Evolutionary conservation across 1,140 invertebrate species (phyloP).

Genomic region (Drosophila ambigua): DNA sequence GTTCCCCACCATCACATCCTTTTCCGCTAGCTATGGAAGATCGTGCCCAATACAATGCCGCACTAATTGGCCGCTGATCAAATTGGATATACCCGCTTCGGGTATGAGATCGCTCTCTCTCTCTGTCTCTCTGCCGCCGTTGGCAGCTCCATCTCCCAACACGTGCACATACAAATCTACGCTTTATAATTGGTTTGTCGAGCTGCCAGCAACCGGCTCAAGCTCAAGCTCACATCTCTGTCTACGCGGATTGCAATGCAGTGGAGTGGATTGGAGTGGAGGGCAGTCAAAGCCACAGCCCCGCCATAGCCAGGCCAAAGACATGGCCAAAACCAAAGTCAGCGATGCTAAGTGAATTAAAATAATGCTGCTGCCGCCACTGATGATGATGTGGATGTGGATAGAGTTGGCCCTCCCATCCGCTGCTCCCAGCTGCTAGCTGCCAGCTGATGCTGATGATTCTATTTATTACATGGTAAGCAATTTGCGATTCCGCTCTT

Average conservation of each 20-base stretch:
- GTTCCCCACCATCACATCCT: constrained; percentile 26
- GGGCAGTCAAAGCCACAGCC: not conserved
- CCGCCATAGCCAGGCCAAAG: not conserved
- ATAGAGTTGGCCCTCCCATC: constrained; percentile 24
- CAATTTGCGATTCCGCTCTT: constrained; percentile 70
- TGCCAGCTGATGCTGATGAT: constrained; percentile 58
- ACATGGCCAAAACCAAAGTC: constrained; percentile 53
- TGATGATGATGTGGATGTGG: constrained; percentile 23
- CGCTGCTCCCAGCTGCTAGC: constrained; percentile 13
- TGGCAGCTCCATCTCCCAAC: constrained; percentile 20
- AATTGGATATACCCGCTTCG: constrained; percentile 44
- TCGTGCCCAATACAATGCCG: constrained; percentile 1
- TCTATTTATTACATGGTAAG: constrained; percentile 77
- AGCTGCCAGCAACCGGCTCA: constrained; percentile 54
- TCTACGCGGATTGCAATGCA: not conserved
- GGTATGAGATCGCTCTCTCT: constrained; percentile 34
- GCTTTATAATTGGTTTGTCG: constrained; percentile 80
- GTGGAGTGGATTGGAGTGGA: no score
- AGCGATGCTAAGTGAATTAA: constrained; percentile 76
- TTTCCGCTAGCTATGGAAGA: constrained; percentile 28
- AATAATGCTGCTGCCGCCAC: constrained; percentile 60
- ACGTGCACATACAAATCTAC: constrained; percentile 68
- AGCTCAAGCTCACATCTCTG: constrained; percentile 32
- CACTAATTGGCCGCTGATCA: constrained; percentile 37
- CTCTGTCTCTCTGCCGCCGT: constrained; percentile 4